A percentile compares a stretch with the other conserved stretches of the same genome.
phyloP scores from a whole-genome alignment of 2,113 vertebrate species.

The Ciconia maguari region DNA sequence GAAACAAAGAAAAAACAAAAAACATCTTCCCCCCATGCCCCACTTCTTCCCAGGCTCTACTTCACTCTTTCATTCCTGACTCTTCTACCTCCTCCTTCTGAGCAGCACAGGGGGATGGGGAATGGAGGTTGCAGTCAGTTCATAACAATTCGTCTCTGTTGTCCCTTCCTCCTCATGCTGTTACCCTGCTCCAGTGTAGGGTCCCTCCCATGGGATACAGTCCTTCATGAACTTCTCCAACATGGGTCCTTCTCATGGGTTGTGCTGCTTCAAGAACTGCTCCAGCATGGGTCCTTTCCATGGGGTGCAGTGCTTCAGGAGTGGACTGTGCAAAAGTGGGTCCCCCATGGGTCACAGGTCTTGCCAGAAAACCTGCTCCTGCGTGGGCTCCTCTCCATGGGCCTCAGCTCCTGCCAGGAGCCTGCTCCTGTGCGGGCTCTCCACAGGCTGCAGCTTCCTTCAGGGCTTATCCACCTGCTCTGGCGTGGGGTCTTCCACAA shows the following conservation, averaged over 20 bases:
- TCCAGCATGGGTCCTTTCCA: not conserved
- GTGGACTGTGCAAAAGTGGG: rapidly evolving
- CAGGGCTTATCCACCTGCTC: not conserved
- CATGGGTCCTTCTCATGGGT: not conserved
- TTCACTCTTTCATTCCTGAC: not conserved
- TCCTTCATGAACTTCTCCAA: not conserved
- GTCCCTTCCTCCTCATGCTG: not conserved
- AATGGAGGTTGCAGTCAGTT: not conserved
- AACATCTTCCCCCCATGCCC: too few species aligned
- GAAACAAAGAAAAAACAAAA: not conserved
- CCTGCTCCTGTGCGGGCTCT: rapidly evolving
- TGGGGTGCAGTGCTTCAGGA: not conserved
- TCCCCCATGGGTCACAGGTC: rapidly evolving
- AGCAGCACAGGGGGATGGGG: rapidly evolving
- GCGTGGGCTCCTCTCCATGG: rapidly evolving
- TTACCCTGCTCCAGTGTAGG: not conserved
- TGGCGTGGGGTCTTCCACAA: not conserved
- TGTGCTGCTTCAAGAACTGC: not conserved
- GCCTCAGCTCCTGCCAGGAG: not conserved
- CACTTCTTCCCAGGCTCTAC: not conserved
- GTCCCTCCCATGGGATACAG: not conserved
- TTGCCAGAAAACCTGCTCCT: not conserved
- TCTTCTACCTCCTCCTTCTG: not conserved
- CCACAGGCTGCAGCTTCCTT: not conserved
- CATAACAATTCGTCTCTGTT: not conserved